Evolutionary conservation across 1,140 invertebrate genomes (phyloP).

Genomic region (Drosophila biarmipes): DNA sequence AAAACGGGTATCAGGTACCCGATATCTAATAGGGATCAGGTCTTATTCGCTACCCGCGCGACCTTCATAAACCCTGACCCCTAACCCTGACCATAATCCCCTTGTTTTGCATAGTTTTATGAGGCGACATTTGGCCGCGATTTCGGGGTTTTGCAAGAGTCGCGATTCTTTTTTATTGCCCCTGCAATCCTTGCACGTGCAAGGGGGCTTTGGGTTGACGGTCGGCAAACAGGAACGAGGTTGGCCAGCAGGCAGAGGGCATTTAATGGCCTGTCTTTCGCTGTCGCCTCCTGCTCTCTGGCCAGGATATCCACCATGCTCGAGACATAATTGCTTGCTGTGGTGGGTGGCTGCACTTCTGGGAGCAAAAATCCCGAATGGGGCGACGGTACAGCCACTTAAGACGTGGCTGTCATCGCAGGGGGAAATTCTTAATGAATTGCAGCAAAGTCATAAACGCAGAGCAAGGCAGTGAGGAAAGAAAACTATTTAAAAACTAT

Average conservation of each 20-base stretch:
- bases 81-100: constrained; percentile 39
- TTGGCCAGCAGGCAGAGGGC: constrained; percentile 12
- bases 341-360: constrained; percentile 4
- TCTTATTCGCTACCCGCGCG: constrained; percentile 36
- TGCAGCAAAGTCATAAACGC: constrained; percentile 42
- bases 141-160: constrained; percentile 27
- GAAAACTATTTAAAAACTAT: too few species aligned
- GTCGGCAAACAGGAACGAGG: background rate
- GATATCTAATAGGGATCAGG: constrained; percentile 26
- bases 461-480: constrained; percentile 2
- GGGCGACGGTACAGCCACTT: constrained; percentile 16
- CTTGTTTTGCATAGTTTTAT: constrained; percentile 51
- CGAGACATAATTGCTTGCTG: constrained; percentile 25
- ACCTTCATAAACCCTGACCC: constrained; percentile 32
- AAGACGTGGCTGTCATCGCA: constrained; percentile 24
- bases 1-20: background rate
- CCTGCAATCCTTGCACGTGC: constrained; percentile 34
- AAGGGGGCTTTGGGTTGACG: constrained; percentile 6
- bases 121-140: constrained; percentile 36
- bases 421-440: constrained; percentile 66
- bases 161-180: constrained; percentile 28
- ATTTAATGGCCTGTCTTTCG: constrained; percentile 44
- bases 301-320: constrained; percentile 13
- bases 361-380: background rate
- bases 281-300: constrained; percentile 27